These are phyloP conservation scores for Pardalotus punctatus DNA, from an alignment of 2,113 vertebrate species.

Conservation along the genomic window DNA sequence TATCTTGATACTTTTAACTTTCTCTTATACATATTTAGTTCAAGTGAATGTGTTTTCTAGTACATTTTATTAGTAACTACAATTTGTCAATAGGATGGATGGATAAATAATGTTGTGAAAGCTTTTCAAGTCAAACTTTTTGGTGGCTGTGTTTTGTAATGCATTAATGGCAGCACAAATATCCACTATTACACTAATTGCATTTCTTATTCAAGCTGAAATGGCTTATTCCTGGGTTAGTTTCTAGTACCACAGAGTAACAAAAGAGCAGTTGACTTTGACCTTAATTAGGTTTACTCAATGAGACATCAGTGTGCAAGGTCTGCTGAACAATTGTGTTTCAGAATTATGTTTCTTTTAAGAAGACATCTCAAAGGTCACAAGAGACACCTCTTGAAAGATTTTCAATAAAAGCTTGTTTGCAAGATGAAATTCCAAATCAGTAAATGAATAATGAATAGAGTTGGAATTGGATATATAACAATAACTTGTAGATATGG, in stretches of 20 bases:
- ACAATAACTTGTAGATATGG: background rate
- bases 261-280: background rate
- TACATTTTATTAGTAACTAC: background rate
- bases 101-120: background rate
- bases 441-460: slow-evolving; percentile 37
- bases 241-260: background rate
- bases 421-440: slow-evolving; percentile 40
- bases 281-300: slow-evolving; percentile 16
- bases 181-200: background rate
- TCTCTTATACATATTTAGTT: background rate
- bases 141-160: background rate
- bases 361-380: slow-evolving; percentile 12
- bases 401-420: slow-evolving; percentile 19
- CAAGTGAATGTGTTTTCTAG: background rate
- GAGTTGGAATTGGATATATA: background rate
- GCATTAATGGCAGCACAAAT: background rate
- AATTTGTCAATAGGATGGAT: background rate
- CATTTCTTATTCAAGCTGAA: background rate
- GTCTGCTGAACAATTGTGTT: slow-evolving; percentile 12
- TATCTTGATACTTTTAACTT: background rate
- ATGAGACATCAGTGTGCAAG: background rate
- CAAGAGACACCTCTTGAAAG: background rate
- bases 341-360: slow-evolving; percentile 15
- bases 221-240: background rate
- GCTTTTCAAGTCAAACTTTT: background rate